phyloP scores from a whole-genome alignment of 2,797 vertebrate genomes.

The Microctenopoma stevenorrisi region DNA sequence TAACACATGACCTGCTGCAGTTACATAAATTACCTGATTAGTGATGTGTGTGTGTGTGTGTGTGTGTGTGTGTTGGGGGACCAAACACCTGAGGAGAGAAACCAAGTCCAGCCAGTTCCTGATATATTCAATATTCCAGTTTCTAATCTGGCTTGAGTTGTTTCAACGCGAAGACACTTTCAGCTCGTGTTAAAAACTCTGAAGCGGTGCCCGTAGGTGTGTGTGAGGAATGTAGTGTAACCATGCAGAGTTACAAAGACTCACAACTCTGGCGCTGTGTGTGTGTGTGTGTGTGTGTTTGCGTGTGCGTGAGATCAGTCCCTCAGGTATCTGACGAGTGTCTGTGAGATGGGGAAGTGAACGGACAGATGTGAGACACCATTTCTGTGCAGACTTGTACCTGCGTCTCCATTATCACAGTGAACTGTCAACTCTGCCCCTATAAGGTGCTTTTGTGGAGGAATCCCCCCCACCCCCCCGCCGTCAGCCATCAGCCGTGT shows the following conservation, averaged over 20 bases:
- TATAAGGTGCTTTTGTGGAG: not conserved
- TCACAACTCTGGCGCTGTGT: no score
- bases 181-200: not conserved
- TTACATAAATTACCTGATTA: constrained; percentile 70
- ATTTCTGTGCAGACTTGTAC: not conserved
- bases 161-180: not conserved
- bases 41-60: not conserved
- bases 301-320: constrained; percentile 7
- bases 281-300: constrained; percentile 21
- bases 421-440: not conserved
- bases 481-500: not conserved
- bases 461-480: no score
- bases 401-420: not conserved
- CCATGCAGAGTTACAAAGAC: constrained; percentile 3
- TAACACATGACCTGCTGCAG: constrained; percentile 55
- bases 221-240: constrained; percentile 14
- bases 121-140: not conserved
- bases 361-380: constrained; percentile 34
- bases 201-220: constrained; percentile 8
- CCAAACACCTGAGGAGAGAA: constrained; percentile 1
- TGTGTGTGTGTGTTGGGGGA: not conserved
- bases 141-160: not conserved
- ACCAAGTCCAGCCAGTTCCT: not conserved
- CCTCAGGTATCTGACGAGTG: constrained; percentile 34
- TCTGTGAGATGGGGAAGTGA: constrained; percentile 27